Base-by-base conservation (phyloP, 2,113 vertebrate genomes). In the Nesogale talazaci region DNA sequence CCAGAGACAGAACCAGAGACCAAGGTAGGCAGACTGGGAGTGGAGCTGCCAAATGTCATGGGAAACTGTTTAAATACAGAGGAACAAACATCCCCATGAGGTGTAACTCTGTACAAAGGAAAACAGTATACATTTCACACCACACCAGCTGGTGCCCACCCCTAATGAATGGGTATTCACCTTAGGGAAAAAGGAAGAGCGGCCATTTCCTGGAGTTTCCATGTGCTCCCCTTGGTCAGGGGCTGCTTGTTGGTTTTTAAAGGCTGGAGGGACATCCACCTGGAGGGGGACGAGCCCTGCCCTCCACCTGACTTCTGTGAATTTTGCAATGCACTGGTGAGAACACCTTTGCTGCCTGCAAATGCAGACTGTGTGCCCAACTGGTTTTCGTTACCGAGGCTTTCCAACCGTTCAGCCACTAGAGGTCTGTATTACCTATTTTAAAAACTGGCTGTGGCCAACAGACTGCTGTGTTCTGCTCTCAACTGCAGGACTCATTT, bases 361-460 rank as follows among this genome's bases (percentile, higher is more conserved):
- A 79, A 79, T 17, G 81, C 52, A 78, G 56, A 11, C 20, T 59
- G 40, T 46, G 36, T 42, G 29, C 14, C 52, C 74, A 57, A n/a
- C 57, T 88, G 72, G 56, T 11, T 89, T 83, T 77, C 27, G 63
- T 36, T n/a, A 11, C 65, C 15, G 74, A 89, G 57, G n/a, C 42
- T 88, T 89, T 82, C 85, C 67, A 85, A 70, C 81, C 72, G 14
- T 97, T 97, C 31, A 82, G 88, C 98, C 98, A 97, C 98, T 98
- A 98, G 98, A 98, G 97, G 98, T 98, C 98, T 96, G 96, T 98
- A 97, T 98, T 98, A 97, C 95, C 98, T 95, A 93, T 86, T 95
- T 93, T 61, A 27, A 65, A 63, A 90, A 95, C 95, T 95, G 94
- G 61, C 79, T 27, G 67, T 19, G 72, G 23, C 46, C 86, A 61